Evolutionary conservation across 2,888 invertebrate genomes (phyloP).

Genomic region (Coelinius sp.): DNA sequence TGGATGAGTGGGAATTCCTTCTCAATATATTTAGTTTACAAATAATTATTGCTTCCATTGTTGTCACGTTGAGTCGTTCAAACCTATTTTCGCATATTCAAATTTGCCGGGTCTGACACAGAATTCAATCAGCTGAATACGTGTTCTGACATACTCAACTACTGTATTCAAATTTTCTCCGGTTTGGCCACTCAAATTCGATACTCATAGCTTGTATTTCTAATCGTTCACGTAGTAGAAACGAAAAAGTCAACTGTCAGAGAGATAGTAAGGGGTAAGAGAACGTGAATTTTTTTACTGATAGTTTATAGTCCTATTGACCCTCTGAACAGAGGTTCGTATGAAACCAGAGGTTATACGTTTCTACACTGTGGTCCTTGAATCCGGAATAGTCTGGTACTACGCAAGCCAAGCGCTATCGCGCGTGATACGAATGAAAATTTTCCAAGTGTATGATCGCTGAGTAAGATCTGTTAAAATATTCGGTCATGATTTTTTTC

Average conservation of each 20-base stretch:
- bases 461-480: background rate
- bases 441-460: background rate
- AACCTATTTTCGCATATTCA: background rate
- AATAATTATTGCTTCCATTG: background rate
- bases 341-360: conserved; percentile 3
- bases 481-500: background rate
- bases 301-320: conserved; percentile 42
- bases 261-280: conserved; percentile 9
- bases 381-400: conserved; percentile 57
- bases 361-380: conserved; percentile 50
- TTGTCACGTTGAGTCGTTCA: background rate
- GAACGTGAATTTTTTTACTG: conserved; percentile 35
- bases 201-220: background rate
- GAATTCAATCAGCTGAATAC: background rate
- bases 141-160: background rate
- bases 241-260: background rate
- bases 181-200: background rate
- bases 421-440: conserved; percentile 54
- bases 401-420: conserved; percentile 37
- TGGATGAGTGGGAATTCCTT: too few species aligned
- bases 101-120: background rate
- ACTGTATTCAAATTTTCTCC: background rate
- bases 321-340: conserved; percentile 21
- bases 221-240: conserved; percentile 8
- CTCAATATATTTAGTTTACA: too few species aligned